phyloP scores from a whole-genome alignment of 2,888 invertebrate genomes.

The Endomychus coccineus region DNA sequence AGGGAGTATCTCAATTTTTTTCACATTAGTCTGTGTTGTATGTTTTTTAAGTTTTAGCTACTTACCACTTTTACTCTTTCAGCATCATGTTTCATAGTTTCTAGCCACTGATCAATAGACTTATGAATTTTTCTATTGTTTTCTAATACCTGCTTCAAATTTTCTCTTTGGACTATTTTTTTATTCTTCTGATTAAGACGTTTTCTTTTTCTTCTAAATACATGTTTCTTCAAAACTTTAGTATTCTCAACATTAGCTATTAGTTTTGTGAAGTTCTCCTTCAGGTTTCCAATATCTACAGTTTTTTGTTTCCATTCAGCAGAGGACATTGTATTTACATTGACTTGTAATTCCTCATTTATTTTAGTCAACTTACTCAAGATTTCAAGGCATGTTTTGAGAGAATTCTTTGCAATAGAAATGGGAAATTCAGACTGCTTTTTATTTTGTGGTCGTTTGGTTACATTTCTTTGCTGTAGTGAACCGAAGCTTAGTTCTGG shows the following conservation, averaged over 20 bases:
- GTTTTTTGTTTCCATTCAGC: constrained; percentile 51
- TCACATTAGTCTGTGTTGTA: no score
- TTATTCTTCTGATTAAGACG: constrained; percentile 46
- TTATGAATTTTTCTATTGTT: constrained; percentile 49
- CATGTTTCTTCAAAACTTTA: constrained; percentile 41
- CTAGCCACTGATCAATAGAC: constrained; percentile 60
- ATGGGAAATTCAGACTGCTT: constrained; percentile 37
- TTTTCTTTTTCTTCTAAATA: constrained; percentile 46
- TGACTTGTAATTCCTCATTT: constrained; percentile 43
- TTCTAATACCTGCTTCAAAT: constrained; percentile 39
- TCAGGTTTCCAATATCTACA: constrained; percentile 46
- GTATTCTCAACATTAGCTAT: constrained; percentile 42
- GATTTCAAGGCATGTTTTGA: constrained; percentile 34
- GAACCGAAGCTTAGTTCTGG: constrained; percentile 6
- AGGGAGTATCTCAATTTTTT: no score
- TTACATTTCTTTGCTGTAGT: constrained; percentile 11
- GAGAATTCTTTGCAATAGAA: constrained; percentile 35
- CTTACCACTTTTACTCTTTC: constrained; percentile 53
- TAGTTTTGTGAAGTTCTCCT: constrained; percentile 43
- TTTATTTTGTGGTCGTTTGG: no score
- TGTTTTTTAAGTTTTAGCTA: no score
- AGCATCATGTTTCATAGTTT: constrained; percentile 56
- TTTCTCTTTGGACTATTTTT: constrained; percentile 43
- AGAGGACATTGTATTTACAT: constrained; percentile 45
- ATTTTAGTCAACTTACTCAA: constrained; percentile 39